A percentile compares a stretch with the other conserved stretches of the same genome.
Evolutionary conservation across 1,140 invertebrate species (phyloP).

Genomic region (Anoplolepis gracilipes): DNA sequence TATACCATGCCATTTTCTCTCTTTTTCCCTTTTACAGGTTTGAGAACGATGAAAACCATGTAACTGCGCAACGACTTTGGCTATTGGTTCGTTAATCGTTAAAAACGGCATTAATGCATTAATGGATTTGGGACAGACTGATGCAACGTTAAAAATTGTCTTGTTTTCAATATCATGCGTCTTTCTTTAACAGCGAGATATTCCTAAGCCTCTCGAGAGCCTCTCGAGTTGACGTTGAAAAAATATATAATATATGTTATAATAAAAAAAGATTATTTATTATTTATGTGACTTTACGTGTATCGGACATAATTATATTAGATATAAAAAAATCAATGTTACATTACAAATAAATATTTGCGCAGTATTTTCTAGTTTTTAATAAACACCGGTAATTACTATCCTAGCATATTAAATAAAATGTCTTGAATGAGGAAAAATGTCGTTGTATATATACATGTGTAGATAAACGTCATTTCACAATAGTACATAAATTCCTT

Average conservation of each 20-base stretch:
- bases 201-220: not conserved
- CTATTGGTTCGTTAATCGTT: not conserved
- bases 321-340: not conserved
- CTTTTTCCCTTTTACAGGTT: not conserved
- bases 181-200: not conserved
- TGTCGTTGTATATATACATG: too few relatives aligned
- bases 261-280: not conserved
- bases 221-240: not conserved
- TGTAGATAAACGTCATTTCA: too few relatives aligned
- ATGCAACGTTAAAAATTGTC: not conserved
- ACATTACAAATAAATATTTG: not conserved
- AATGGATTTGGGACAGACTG: too few relatives aligned
- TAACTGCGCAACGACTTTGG: not conserved
- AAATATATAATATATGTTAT: not conserved
- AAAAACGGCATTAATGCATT: too few relatives aligned
- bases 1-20: not conserved
- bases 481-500: too few relatives aligned
- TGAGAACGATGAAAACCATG: not conserved
- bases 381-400: not conserved
- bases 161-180: too few relatives aligned
- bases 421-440: not conserved
- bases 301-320: not conserved
- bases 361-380: not conserved
- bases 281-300: not conserved
- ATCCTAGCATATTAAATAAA: not conserved